phyloP scores from a whole-genome alignment of 2,113 vertebrate species.

The Indicator indicator region DNA sequence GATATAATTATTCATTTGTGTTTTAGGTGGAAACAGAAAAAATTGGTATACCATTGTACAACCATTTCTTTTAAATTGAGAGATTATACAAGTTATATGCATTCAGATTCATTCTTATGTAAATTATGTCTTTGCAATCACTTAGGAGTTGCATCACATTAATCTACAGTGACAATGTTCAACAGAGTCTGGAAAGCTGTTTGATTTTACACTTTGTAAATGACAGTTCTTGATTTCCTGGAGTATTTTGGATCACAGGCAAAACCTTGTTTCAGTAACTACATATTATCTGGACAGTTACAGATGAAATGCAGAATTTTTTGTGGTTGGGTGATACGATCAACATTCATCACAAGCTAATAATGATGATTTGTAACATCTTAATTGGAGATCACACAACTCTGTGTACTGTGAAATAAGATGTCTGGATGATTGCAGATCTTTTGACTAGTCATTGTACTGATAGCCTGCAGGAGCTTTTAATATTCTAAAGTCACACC shows the following conservation, averaged over 20 bases:
- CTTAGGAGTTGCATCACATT: slow-evolving; percentile 10
- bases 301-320: not conserved
- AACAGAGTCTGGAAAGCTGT: not conserved
- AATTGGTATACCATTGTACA: not conserved
- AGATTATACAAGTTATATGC: not conserved
- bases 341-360: slow-evolving; percentile 38
- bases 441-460: slow-evolving; percentile 46
- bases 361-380: slow-evolving; percentile 36
- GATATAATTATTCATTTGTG: not conserved
- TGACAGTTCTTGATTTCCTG: slow-evolving; percentile 31
- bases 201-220: slow-evolving; percentile 41
- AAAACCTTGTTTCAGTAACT: slow-evolving; percentile 22
- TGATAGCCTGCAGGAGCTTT: slow-evolving; percentile 33
- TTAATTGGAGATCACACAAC: slow-evolving; percentile 48
- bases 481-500: slow-evolving; percentile 50
- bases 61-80: not conserved
- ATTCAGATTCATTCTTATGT: not conserved
- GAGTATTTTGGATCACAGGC: not conserved
- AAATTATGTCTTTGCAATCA: not conserved
- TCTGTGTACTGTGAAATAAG: slow-evolving; percentile 56
- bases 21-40: not conserved
- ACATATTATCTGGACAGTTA: not conserved
- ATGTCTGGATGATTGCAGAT: slow-evolving; percentile 16
- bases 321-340: not conserved
- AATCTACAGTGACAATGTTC: slow-evolving; percentile 38